Evolutionary conservation across 1,140 invertebrate species (phyloP).

Genomic region (Temnothorax nylanderi): DNA sequence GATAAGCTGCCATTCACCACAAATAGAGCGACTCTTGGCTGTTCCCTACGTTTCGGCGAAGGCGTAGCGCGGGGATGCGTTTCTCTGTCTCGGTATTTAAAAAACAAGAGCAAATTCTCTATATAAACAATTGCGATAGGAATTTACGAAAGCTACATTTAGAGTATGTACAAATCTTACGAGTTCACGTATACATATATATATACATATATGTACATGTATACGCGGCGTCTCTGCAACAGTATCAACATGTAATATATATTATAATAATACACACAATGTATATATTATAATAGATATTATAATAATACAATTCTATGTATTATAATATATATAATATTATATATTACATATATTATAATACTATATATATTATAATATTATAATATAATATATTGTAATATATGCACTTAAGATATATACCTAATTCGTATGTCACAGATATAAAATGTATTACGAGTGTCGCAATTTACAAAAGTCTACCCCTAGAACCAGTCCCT

Average conservation of each 20-base stretch:
- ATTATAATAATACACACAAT: conserved; percentile 53
- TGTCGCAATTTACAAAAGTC: conserved; percentile 63
- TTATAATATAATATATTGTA: background rate
- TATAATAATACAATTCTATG: too few relatives aligned
- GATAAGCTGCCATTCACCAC: conserved; percentile 60
- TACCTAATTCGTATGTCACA: conserved; percentile 55
- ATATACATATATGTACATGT: conserved; percentile 48
- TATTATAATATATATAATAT: background rate
- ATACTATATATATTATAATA: background rate
- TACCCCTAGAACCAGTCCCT: conserved; percentile 51
- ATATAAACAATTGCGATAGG: conserved; percentile 49
- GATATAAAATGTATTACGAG: conserved; percentile 64
- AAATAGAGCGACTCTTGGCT: conserved; percentile 56
- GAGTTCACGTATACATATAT: conserved; percentile 56
- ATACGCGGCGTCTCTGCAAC: conserved; percentile 25
- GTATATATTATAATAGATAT: background rate
- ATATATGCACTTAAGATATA: conserved; percentile 36
- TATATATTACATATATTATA: conserved; percentile 18
- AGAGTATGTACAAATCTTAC: conserved; percentile 70
- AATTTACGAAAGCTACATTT: conserved; percentile 59
- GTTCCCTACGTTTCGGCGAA: conserved; percentile 24
- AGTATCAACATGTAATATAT: conserved; percentile 43
- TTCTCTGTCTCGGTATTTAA: conserved; percentile 31
- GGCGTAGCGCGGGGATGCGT: background rate
- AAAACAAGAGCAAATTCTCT: conserved; percentile 46